phyloP scores from a whole-genome alignment of 2,113 vertebrate genomes.

The Sialia sialis region DNA sequence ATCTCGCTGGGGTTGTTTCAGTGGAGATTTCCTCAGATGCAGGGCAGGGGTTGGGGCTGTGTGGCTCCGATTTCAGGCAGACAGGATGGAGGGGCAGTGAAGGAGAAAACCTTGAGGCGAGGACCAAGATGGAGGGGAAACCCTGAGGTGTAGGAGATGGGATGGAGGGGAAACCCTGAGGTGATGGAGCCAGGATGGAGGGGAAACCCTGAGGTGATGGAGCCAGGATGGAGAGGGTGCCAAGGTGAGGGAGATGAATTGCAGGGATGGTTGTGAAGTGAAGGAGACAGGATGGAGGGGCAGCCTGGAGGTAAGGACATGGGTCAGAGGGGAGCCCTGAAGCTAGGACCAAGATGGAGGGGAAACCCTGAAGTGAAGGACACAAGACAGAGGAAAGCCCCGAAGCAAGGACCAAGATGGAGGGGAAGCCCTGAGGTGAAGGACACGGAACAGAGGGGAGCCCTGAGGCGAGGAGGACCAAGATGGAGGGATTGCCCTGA shows the following conservation, averaged over 20 bases:
- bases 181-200: neutral
- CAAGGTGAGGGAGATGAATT: too few species aligned
- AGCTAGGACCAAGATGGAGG: too few species aligned
- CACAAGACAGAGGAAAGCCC: too few species aligned
- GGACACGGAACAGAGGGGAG: accelerated
- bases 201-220: too few species aligned
- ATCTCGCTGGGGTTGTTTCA: neutral
- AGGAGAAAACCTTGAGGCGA: too few species aligned
- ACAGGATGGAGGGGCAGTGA: neutral
- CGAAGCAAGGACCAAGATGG: too few species aligned
- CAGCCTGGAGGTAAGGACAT: neutral
- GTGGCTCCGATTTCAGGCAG: accelerated
- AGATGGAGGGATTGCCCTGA: neutral
- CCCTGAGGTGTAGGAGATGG: neutral
- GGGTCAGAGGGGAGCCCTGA: neutral
- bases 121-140: neutral
- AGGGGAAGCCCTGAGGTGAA: neutral
- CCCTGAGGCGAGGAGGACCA: too few species aligned
- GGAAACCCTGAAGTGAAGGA: too few species aligned
- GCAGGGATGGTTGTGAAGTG: too few species aligned
- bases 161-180: neutral
- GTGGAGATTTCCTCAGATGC: accelerated
- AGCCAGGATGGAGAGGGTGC: accelerated
- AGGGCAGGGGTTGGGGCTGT: neutral
- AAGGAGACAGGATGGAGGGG: neutral